Evolutionary conservation across 2,888 invertebrate species (phyloP), one percentile per base, ranked within the genome.

Genomic region (Lasioglossum vierecki): DNA sequence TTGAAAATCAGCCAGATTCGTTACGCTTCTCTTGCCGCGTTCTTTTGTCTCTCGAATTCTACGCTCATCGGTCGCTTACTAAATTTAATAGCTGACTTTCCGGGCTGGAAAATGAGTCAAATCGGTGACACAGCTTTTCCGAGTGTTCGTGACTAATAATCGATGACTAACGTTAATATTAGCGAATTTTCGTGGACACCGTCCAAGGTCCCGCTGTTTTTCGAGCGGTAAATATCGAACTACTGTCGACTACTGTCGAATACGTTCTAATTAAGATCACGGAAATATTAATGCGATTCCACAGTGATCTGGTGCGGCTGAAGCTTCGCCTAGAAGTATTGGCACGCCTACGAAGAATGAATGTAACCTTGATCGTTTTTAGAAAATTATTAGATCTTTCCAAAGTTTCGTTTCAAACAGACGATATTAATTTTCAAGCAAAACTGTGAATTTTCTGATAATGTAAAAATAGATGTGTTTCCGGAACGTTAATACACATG

Each of bases 11-110:
- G 83, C 83, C 83, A 83, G 63, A 26, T 41, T 53, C 46, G 63
- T n/a, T 8, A 39, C 57, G 66, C 35, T 11, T 60, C 76, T 68
- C 68, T 41, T 71, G 39, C 13, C 30, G n/a, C 30, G 18, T 82
- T 75, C 53, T 49, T 66, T 66, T 66, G 35, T 66, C 35, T 30
- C 30, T 18, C 11, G 63, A 35, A 9, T 1, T 60, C 63, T 6
- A 4, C 30, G 8, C 2, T 35, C 35, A 9, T 44, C 35, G 35
- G 15, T 70, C 74, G 41, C 53, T 53, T 53, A 60, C 78, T 84
- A 84, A 84, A 88, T 83, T 83, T 88, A 80, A 88, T 80, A 41
- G 30, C 26, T 73, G 72, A 84, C 77, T 70, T 82, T 46, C 60
- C 80, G 60, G 22, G 39, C 73, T 39, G 41, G 41, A 44, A n/a